Conservation (phyloP, 2,888 invertebrate species). For the Eurytoma adleriae region DNA sequence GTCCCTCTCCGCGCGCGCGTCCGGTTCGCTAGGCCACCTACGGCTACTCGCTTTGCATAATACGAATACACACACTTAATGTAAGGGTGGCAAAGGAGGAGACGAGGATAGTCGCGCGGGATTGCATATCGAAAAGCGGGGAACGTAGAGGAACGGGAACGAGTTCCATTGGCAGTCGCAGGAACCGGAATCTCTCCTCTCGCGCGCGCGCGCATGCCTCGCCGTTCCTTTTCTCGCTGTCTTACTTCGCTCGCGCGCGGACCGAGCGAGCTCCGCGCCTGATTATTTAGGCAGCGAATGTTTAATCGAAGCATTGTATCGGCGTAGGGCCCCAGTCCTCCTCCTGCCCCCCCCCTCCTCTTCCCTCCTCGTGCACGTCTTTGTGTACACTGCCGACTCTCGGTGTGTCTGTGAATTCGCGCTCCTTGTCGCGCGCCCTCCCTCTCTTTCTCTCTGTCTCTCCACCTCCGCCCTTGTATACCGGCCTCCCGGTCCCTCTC, state of each 20-base stretch:
- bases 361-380: slow-evolving; percentile 25
- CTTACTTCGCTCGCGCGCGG: slow-evolving; percentile 50
- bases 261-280: slow-evolving; percentile 64
- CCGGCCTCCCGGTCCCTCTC: slow-evolving; percentile 18
- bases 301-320: slow-evolving; percentile 76
- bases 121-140: slow-evolving; percentile 60
- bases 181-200: slow-evolving; percentile 64
- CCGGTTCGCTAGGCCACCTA: slow-evolving; percentile 66
- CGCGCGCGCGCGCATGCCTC: slow-evolving; percentile 60
- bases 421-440: slow-evolving; percentile 29
- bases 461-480: slow-evolving; percentile 33
- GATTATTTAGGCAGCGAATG: slow-evolving; percentile 76
- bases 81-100: slow-evolving; percentile 48
- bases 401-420: slow-evolving; percentile 19
- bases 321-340: slow-evolving; percentile 59
- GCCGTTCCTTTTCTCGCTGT: slow-evolving; percentile 48
- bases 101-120: slow-evolving; percentile 40
- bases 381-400: not conserved
- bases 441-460: slow-evolving; percentile 35
- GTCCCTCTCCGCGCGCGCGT: slow-evolving; percentile 59
- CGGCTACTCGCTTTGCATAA: slow-evolving; percentile 71
- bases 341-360: slow-evolving; percentile 58
- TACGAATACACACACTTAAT: slow-evolving; percentile 63
- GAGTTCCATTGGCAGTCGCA: slow-evolving; percentile 65
- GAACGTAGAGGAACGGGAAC: slow-evolving; percentile 64